A percentile compares a stretch with the other conserved stretches of the same genome.
Conservation (phyloP, 2,113 vertebrate genomes). For the Odontesthes bonariensis region DNA sequence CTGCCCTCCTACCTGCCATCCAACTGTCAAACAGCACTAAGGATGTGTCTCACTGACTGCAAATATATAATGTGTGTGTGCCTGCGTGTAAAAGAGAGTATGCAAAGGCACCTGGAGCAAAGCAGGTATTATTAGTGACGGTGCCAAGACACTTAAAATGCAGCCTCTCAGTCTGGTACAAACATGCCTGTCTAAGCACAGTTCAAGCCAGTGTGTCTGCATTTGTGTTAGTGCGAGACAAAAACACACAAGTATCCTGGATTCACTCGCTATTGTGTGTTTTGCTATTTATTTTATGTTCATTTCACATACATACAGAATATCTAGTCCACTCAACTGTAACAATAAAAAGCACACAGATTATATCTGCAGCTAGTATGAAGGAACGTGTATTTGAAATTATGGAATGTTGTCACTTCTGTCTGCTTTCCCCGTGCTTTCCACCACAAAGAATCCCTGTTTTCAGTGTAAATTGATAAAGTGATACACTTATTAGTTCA, state of each 20-base stretch:
- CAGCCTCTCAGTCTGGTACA: slow-evolving; percentile 73
- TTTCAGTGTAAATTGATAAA: no score
- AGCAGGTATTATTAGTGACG: slow-evolving; percentile 72
- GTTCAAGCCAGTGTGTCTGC: slow-evolving; percentile 40
- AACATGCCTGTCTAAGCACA: slow-evolving; percentile 75
- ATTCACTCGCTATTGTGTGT: background rate
- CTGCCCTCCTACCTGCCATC: background rate
- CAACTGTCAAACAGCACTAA: slow-evolving; percentile 3
- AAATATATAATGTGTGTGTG: background rate
- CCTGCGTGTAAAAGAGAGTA: background rate
- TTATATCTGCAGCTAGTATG: background rate
- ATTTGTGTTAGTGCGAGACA: background rate
- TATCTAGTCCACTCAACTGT: background rate
- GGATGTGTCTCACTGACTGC: background rate
- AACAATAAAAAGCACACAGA: background rate
- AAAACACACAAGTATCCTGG: slow-evolving; percentile 1
- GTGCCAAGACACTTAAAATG: slow-evolving; percentile 78
- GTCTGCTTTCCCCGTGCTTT: background rate
- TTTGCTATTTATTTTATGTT: background rate
- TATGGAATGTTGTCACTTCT: background rate
- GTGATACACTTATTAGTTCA: background rate
- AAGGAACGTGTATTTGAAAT: no score
- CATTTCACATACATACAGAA: background rate
- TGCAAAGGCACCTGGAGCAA: slow-evolving; percentile 69
- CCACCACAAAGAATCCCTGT: background rate